Base-by-base conservation (phyloP, 2,888 invertebrate genomes). In the Apamea monoglypha region DNA sequence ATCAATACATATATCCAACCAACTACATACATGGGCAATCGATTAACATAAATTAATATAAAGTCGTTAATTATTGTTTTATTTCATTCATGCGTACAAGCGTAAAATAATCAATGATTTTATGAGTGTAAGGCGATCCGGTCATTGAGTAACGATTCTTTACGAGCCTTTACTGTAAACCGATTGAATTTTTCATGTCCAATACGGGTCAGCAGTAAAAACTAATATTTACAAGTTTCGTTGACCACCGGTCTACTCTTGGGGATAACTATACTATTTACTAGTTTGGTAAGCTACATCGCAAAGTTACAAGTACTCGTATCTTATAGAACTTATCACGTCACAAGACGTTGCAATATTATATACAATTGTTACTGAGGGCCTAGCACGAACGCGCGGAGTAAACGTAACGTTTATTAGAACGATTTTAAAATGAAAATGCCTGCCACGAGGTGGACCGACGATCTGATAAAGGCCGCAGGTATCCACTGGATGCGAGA, bases 101-200 rank as follows among this genome's bases (percentile, higher is more conserved):
- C 69, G 66, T 83, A 69, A 81, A 87, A 81, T 88, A 84, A 71
- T 80, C 78, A 79, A 71, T 75, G 61, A 56, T 75, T 79, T 71
- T 74, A 78, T 56, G 77, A 74, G 40, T 71, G 21, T 69, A 64
- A 71, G 66, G 68, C 50, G 71, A 76, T 67, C 18, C 59, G 81
- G 68, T 72, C 77, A 76, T 50, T 74, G 75, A 72, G 14, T 73
- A 56, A 56, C 25, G 14, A n/a, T 5, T 79, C n/a, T 64, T 71
- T 50, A 76, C n/a, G 50, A 68, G 50, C 16, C 7, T 50, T 73
- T 75, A 69, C 68, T 53, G 47, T 56, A 32, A 29, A 77, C 56
- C 29, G 16, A 68, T 61, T 81, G 18, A n/a, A 78, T 78, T 25
- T 36, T 32, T 14, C 36, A 74, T 25, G 36, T 32, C 16, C 29